Evolutionary conservation across 2,888 invertebrate species (phyloP).

Genomic region (Tyria jacobaeae): DNA sequence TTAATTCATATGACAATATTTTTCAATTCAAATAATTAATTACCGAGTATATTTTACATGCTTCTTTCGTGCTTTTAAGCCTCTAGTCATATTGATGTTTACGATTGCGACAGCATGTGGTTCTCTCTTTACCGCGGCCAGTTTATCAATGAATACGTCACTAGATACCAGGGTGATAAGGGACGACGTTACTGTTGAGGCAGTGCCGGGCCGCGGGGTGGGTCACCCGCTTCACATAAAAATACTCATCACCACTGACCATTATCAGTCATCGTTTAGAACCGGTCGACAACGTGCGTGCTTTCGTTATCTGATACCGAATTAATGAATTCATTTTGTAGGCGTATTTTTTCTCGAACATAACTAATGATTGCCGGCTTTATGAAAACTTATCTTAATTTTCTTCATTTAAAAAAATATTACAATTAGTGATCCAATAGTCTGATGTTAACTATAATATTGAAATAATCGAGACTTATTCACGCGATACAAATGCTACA

Average conservation of each 20-base stretch:
- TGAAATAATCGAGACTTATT: slow-evolving; percentile 26
- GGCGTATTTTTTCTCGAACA: slow-evolving; percentile 29
- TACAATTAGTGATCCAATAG: slow-evolving; percentile 25
- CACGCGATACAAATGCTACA: slow-evolving; percentile 28
- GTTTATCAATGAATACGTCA: slow-evolving; percentile 15
- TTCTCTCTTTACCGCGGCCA: background rate
- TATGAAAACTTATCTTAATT: slow-evolving; percentile 23
- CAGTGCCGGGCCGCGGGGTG: slow-evolving; percentile 33
- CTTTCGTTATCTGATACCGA: slow-evolving; percentile 25
- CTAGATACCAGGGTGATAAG: slow-evolving; percentile 32
- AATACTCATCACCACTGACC: slow-evolving; percentile 40
- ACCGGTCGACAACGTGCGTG: slow-evolving; percentile 38
- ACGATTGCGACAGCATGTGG: background rate
- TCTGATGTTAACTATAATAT: slow-evolving; percentile 30
- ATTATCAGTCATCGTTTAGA: slow-evolving; percentile 46
- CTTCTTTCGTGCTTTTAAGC: no score
- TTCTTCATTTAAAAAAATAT: slow-evolving; percentile 27
- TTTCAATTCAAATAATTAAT: background rate
- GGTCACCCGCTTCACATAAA: slow-evolving; percentile 42
- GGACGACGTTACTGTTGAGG: slow-evolving; percentile 28
- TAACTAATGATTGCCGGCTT: slow-evolving; percentile 34
- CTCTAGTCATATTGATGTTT: background rate
- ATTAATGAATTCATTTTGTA: slow-evolving; percentile 30
- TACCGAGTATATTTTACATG: background rate
- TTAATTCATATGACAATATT: background rate